Evolutionary conservation across 2,888 invertebrate genomes (phyloP).

Genomic region (Chironomus tentans): DNA sequence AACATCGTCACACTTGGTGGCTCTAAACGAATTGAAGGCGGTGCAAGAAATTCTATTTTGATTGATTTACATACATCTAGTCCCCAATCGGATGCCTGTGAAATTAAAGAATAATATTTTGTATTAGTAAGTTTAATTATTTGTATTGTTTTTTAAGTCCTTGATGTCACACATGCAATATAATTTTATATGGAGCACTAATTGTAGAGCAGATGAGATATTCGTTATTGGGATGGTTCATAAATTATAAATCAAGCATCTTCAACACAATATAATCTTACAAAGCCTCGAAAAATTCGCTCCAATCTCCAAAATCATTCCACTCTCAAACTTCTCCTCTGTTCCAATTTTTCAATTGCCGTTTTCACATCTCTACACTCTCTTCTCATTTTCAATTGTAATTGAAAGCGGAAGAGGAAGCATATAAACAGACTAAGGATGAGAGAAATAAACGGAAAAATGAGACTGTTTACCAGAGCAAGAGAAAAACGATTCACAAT

Average conservation of each 20-base stretch:
- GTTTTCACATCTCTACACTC: too few relatives aligned
- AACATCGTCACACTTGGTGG: constrained; percentile 59
- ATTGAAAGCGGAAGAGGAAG: background rate
- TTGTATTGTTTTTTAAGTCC: background rate
- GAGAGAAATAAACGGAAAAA: background rate
- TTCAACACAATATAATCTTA: too few relatives aligned
- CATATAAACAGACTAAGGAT: background rate
- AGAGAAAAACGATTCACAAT: background rate
- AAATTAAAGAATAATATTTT: constrained; percentile 36
- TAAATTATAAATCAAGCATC: too few relatives aligned
- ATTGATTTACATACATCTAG: constrained; percentile 56
- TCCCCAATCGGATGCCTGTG: constrained; percentile 57
- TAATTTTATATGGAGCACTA: too few relatives aligned
- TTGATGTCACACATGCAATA: too few relatives aligned
- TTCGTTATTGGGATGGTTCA: too few relatives aligned
- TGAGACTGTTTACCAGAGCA: background rate
- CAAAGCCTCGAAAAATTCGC: too few relatives aligned
- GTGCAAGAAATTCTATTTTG: constrained; percentile 49
- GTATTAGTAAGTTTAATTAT: background rate
- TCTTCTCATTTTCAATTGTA: background rate
- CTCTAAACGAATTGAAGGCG: constrained; percentile 55
- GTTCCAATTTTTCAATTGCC: too few relatives aligned
- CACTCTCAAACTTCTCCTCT: too few relatives aligned
- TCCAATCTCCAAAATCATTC: too few relatives aligned
- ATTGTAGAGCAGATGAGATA: too few relatives aligned